Evolutionary conservation across 1,140 invertebrate genomes (phyloP), one percentile per base, ranked within the genome.

Genomic region (Drosophila kurseongensis): DNA sequence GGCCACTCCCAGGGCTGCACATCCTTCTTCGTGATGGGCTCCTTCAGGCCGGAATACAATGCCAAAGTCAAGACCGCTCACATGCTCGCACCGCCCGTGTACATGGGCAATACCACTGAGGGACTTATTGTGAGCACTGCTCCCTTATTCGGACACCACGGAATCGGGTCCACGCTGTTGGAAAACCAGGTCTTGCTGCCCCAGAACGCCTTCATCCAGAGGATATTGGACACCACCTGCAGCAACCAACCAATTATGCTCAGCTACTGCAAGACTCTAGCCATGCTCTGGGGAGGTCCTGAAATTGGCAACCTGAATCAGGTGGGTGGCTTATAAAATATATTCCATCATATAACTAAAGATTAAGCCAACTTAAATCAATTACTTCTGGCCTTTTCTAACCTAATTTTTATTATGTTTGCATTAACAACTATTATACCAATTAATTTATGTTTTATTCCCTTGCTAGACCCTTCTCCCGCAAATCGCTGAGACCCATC

Each of bases 1-100:
- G 96, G 95, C 2, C 95, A 95, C 85, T 94, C 94, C 4, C 94
- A 94, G 85, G 93, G 95, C 27, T 93, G 93, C 14, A 95, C 94
- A 0, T 77, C 77, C 0, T 94, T 95, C 63, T 93, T 95, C 16
- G 94, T 94, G 0, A 91, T 95, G 80, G 81, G 75, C 16, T 93
- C 94, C 0, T 81, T 92, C 48, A 84, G 76, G 8, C 94, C 95
- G 0, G 93, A 95, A 55, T 95, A 95, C 61, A 95, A 95, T 77
- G 71, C 82, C 3, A 94, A 95, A 81, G 94, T 95, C 18, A 91
- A 90, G 54, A 91, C 90, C 0, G 89, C 93, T 54, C 92, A 95
- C 38, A 93, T 94, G 62, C 85, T 96, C 55, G 95, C 94, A 0
- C 95, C 95, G 1, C 93, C 95, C 0, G 93, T 93, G 5, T 95